These are phyloP conservation scores for Cylindroiulus punctatus DNA, from an alignment of 2,888 invertebrate genomes.

Conservation along the genomic window DNA sequence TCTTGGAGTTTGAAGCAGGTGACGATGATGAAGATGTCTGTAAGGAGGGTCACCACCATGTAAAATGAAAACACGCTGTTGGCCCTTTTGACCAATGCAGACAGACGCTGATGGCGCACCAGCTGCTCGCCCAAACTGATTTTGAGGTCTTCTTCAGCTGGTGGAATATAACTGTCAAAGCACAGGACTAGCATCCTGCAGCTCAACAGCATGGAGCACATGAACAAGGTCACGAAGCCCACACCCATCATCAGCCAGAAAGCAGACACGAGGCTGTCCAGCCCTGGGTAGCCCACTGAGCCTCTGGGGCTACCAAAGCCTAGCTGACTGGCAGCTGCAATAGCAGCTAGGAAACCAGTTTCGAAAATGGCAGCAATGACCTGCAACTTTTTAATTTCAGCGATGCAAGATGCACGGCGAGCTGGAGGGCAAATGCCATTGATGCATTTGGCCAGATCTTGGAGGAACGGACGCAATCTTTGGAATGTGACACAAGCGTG, in stretches of 20 bases:
- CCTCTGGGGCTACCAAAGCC: background rate
- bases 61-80: background rate
- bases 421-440: background rate
- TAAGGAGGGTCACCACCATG: background rate
- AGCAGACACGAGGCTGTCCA: background rate
- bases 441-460: background rate
- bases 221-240: background rate
- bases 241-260: background rate
- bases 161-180: constrained; percentile 2
- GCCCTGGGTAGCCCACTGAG: background rate
- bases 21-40: background rate
- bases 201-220: background rate
- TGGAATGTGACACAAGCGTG: background rate
- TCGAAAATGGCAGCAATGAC: background rate
- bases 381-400: background rate
- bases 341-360: background rate
- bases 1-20: background rate
- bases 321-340: background rate
- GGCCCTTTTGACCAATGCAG: background rate
- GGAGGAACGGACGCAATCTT: background rate
- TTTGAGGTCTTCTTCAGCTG: background rate
- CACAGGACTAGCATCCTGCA: background rate
- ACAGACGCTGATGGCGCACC: background rate
- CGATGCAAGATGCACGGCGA: background rate
- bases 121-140: background rate